Conservation (phyloP, 2,888 invertebrate genomes). For the Polylopha cassiicola region DNA sequence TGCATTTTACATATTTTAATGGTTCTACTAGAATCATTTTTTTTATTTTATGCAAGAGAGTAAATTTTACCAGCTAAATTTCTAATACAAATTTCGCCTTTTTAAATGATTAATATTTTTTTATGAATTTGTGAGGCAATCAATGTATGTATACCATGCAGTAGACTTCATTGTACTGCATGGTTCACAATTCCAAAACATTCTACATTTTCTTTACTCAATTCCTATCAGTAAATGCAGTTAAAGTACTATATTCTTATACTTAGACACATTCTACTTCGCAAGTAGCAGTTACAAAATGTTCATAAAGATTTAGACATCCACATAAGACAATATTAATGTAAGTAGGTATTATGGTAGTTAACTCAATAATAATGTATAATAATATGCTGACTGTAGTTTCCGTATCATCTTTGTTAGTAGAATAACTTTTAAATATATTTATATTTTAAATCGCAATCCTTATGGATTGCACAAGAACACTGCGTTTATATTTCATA, state of each 20-base stretch:
- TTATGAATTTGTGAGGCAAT: not conserved
- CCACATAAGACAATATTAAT: conserved; percentile 17
- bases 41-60: too few species aligned
- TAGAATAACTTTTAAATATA: too few species aligned
- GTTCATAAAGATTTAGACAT: conserved; percentile 20
- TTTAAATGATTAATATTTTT: not conserved
- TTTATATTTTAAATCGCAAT: too few species aligned
- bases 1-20: too few species aligned
- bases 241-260: conserved; percentile 20
- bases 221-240: conserved; percentile 53
- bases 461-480: too few species aligned
- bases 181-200: conserved; percentile 26
- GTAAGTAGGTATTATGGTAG: conserved; percentile 23
- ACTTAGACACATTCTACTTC: conserved; percentile 16
- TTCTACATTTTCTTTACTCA: conserved; percentile 40
- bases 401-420: too few species aligned
- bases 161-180: too few species aligned
- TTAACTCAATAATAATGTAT: conserved; percentile 40
- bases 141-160: too few species aligned
- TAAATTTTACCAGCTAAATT: conserved; percentile 15
- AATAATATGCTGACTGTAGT: conserved; percentile 60
- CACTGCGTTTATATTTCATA: too few species aligned
- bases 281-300: conserved; percentile 24
- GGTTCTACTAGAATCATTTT: too few species aligned
- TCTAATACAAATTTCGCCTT: not conserved